phyloP scores from a whole-genome alignment of 2,888 invertebrate species.

The Scaptomyza reducta region DNA sequence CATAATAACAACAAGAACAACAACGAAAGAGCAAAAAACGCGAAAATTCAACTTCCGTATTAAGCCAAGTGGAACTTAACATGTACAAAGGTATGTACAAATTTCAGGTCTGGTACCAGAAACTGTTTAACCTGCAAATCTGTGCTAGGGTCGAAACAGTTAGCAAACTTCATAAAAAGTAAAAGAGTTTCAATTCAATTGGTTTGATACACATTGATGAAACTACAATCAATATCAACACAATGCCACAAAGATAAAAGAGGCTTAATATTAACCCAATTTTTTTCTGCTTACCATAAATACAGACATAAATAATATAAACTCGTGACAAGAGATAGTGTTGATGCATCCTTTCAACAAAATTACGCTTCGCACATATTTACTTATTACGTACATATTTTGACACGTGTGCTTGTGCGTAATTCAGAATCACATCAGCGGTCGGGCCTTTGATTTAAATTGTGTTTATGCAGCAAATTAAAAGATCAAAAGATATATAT shows the following conservation, averaged over 20 bases:
- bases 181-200: neutral
- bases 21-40: slow-evolving; percentile 14
- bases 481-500: slow-evolving; percentile 80
- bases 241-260: slow-evolving; percentile 7
- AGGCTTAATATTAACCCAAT: neutral
- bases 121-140: slow-evolving; percentile 13
- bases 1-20: slow-evolving; percentile 22
- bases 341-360: slow-evolving; percentile 54
- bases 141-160: slow-evolving; percentile 1
- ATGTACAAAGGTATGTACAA: slow-evolving; percentile 36
- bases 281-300: neutral
- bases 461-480: slow-evolving; percentile 81
- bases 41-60: slow-evolving; percentile 68
- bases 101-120: slow-evolving; percentile 36
- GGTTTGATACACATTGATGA: neutral
- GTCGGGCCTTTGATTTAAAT: slow-evolving; percentile 82
- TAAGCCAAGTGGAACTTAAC: slow-evolving; percentile 79
- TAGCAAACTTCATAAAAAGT: neutral
- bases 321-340: slow-evolving; percentile 25
- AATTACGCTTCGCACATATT: slow-evolving; percentile 44
- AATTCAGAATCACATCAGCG: slow-evolving; percentile 53
- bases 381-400: slow-evolving; percentile 47
- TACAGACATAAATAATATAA: slow-evolving; percentile 19
- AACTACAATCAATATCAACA: neutral
- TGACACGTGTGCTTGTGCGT: slow-evolving; percentile 60